Evolutionary conservation across 2,888 invertebrate genomes (phyloP).

Genomic region (Monopis laevigella): DNA sequence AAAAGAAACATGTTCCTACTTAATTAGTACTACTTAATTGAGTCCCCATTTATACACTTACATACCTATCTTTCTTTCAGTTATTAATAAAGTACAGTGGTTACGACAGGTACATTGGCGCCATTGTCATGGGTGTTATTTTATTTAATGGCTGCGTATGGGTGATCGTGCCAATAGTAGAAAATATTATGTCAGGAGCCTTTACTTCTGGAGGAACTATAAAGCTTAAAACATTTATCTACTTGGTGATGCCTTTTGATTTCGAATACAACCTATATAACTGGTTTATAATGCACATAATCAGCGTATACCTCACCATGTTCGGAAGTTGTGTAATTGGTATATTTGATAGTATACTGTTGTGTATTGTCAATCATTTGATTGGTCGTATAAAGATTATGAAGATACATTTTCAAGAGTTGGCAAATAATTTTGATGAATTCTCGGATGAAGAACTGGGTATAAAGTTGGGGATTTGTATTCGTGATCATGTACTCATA

Average conservation of each 20-base stretch:
- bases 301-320: slow-evolving; percentile 21
- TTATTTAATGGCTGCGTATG: no score
- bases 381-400: slow-evolving; percentile 31
- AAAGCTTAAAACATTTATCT: slow-evolving; percentile 27
- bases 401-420: slow-evolving; percentile 24
- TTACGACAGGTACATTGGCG: no score
- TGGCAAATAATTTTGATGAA: slow-evolving; percentile 16
- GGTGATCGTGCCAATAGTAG: slow-evolving; percentile 22
- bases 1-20: no score
- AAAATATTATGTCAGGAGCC: slow-evolving; percentile 24
- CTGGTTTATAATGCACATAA: slow-evolving; percentile 24
- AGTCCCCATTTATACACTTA: no score
- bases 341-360: slow-evolving; percentile 25
- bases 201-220: slow-evolving; percentile 24
- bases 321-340: slow-evolving; percentile 19
- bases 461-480: background rate
- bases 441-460: background rate
- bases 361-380: slow-evolving; percentile 27
- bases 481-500: background rate
- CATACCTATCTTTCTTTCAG: no score
- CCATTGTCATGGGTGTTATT: no score
- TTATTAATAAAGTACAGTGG: no score
- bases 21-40: no score
- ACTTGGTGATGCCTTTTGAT: slow-evolving; percentile 30
- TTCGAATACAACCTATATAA: slow-evolving; percentile 26